Evolutionary conservation across 53 echinoderm and acorn worm genomes (phyloP).

Genomic region (Echinometra lucunter): DNA sequence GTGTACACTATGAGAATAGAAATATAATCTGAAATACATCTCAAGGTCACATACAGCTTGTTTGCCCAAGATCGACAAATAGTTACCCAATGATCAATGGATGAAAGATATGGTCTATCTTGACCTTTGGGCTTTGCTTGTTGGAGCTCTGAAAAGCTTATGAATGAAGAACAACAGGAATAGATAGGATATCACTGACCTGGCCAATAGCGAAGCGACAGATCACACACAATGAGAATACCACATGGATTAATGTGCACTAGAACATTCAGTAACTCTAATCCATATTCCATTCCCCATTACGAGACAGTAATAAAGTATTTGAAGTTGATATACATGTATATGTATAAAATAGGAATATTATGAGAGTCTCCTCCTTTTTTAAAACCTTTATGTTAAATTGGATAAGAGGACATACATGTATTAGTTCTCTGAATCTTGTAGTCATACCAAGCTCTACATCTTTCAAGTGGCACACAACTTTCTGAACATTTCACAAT

Average conservation of each 20-base stretch:
- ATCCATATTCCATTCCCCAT: too few relatives aligned
- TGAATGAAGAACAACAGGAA: slow-evolving; percentile 6
- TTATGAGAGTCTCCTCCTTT: too few relatives aligned
- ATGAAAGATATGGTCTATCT: slow-evolving; percentile 32
- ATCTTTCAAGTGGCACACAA: too few relatives aligned
- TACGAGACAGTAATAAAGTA: too few relatives aligned
- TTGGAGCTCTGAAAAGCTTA: not conserved
- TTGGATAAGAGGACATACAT: too few relatives aligned
- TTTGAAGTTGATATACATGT: too few relatives aligned
- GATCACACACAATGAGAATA: not conserved
- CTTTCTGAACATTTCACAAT: too few relatives aligned
- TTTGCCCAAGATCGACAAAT: slow-evolving; percentile 46
- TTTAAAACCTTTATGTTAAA: too few relatives aligned
- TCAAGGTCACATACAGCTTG: slow-evolving; percentile 19
- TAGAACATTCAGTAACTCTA: not conserved
- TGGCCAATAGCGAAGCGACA: slow-evolving; percentile 10
- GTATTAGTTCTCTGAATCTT: too few relatives aligned
- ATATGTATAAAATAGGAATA: too few relatives aligned
- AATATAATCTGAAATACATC: slow-evolving; percentile 46
- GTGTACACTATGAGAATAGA: not conserved
- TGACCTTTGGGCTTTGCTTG: slow-evolving; percentile 49
- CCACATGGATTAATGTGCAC: not conserved
- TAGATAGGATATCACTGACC: slow-evolving; percentile 56
- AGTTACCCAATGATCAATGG: slow-evolving; percentile 50
- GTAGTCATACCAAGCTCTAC: too few relatives aligned